Evolutionary conservation across 2,888 invertebrate genomes (phyloP).

Genomic region (Panorpa germanica): DNA sequence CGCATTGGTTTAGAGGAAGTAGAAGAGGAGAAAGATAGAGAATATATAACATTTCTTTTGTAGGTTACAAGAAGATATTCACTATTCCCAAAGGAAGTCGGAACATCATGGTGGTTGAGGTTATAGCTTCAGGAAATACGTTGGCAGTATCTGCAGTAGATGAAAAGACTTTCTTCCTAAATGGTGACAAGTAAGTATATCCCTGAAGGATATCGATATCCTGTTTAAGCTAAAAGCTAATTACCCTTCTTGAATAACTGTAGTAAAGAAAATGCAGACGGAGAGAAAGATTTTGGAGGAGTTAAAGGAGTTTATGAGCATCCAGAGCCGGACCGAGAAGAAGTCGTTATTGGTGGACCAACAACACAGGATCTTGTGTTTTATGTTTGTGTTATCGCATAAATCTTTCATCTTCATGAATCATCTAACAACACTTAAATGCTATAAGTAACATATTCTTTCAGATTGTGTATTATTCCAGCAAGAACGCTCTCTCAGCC

Average conservation of each 20-base stretch:
- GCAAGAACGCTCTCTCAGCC: slow-evolving; percentile 4
- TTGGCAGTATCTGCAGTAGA: slow-evolving; percentile 33
- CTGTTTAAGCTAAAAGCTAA: slow-evolving; percentile 6
- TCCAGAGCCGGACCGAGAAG: slow-evolving; percentile 31
- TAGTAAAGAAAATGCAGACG: slow-evolving; percentile 21
- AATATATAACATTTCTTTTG: slow-evolving; percentile 11
- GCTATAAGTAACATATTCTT: slow-evolving; percentile 8
- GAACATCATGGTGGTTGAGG: slow-evolving; percentile 38
- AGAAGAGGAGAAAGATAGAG: slow-evolving; percentile 1
- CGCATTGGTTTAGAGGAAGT: slow-evolving; percentile 1
- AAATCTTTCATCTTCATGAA: slow-evolving; percentile 9
- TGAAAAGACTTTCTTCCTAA: slow-evolving; percentile 32
- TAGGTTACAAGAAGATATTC: slow-evolving; percentile 34
- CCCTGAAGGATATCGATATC: slow-evolving; percentile 1
- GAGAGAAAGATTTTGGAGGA: slow-evolving; percentile 26
- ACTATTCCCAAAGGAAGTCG: slow-evolving; percentile 36
- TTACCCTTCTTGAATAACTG: slow-evolving; percentile 7
- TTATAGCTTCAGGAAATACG: slow-evolving; percentile 30
- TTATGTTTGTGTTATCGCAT: slow-evolving; percentile 27
- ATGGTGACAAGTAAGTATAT: slow-evolving; percentile 36
- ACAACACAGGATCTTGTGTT: slow-evolving; percentile 35
- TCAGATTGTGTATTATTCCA: slow-evolving; percentile 9
- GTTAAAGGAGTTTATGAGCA: slow-evolving; percentile 27
- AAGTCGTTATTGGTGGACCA: slow-evolving; percentile 38
- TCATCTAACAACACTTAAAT: slow-evolving; percentile 11